phyloP scores from a whole-genome alignment of 2,888 invertebrate genomes.

The Clanis bilineata region DNA sequence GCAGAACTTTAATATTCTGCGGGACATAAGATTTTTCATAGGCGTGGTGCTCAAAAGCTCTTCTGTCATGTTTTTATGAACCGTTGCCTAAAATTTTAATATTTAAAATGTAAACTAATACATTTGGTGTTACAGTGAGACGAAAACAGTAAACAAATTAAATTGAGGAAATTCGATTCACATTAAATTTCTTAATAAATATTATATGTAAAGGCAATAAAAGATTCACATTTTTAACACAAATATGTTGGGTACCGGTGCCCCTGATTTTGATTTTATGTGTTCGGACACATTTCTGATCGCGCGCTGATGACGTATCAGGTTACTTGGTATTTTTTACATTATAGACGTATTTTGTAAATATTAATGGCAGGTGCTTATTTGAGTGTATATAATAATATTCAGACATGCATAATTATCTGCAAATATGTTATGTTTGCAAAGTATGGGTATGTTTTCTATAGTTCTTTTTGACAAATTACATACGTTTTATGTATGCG shows the following conservation, averaged over 20 bases:
- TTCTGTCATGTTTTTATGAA: too few relatives aligned
- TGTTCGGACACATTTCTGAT: slow-evolving; percentile 5
- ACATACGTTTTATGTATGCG: too few relatives aligned
- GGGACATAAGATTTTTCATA: neutral
- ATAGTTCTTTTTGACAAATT: too few relatives aligned
- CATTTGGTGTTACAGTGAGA: neutral
- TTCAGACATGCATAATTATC: neutral
- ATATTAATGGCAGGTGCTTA: slow-evolving; percentile 9
- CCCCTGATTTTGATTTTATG: slow-evolving; percentile 26
- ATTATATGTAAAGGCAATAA: neutral
- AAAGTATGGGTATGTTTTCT: too few relatives aligned
- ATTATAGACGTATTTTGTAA: slow-evolving; percentile 5
- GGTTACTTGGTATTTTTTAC: neutral
- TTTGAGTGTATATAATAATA: neutral
- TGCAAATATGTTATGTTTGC: neutral
- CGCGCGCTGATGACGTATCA: neutral
- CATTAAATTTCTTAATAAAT: neutral
- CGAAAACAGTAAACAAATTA: neutral
- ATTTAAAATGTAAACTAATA: neutral
- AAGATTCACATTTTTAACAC: neutral
- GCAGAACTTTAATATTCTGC: neutral
- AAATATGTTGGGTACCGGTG: neutral
- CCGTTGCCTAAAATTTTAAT: too few relatives aligned
- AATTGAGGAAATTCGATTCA: neutral
- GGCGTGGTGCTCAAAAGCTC: neutral